phyloP scores from a whole-genome alignment of 2,113 vertebrate species.

The Patagioenas fasciata region DNA sequence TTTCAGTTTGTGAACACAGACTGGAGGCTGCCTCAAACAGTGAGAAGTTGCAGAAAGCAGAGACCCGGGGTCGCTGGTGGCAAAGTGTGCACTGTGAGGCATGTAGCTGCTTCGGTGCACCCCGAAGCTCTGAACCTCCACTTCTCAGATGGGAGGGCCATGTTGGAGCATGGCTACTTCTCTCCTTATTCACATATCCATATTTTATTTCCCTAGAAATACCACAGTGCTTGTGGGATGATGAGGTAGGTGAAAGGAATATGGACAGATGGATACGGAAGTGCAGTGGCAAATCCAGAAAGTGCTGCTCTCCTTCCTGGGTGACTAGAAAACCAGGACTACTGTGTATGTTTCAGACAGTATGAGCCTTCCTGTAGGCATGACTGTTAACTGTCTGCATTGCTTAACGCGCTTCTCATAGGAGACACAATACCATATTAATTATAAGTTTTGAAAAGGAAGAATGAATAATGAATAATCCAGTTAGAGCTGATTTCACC shows the following conservation, averaged over 20 bases:
- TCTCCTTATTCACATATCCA: background rate
- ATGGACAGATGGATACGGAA: background rate
- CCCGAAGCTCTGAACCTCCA: background rate
- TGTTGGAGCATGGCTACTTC: background rate
- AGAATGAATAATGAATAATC: background rate
- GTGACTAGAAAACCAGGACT: background rate
- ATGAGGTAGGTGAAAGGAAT: background rate
- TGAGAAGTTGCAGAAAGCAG: background rate
- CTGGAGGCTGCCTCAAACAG: background rate
- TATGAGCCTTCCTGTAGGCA: fast-evolving
- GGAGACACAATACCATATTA: background rate
- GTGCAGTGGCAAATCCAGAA: background rate
- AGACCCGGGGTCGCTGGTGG: background rate
- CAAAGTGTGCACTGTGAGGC: background rate
- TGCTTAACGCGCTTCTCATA: background rate
- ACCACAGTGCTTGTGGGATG: fast-evolving
- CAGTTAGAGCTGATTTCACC: background rate
- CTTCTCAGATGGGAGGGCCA: background rate
- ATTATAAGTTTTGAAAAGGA: background rate
- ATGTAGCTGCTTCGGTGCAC: background rate
- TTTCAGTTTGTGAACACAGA: background rate
- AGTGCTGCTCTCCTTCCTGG: background rate
- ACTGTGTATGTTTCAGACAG: background rate
- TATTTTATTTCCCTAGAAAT: background rate
- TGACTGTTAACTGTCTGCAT: background rate